These are phyloP conservation scores for Drosophila punjabiensis DNA, from an alignment of 1,140 invertebrate genomes.

Conservation along the genomic window DNA sequence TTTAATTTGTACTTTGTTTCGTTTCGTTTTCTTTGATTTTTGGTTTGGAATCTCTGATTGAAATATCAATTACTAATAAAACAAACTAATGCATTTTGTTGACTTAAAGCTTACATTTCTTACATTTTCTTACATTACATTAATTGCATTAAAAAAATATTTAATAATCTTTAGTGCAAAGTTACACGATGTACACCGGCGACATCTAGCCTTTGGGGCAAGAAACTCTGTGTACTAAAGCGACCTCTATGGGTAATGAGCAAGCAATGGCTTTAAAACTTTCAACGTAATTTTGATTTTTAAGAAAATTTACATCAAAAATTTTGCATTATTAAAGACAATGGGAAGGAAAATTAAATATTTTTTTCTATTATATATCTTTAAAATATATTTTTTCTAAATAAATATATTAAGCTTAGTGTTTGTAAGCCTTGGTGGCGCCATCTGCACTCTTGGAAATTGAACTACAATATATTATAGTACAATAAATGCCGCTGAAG, in stretches of 20 bases:
- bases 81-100: not conserved
- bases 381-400: too few species aligned
- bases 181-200: not conserved
- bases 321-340: not conserved
- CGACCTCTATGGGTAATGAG: not conserved
- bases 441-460: not conserved
- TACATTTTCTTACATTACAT: too few species aligned
- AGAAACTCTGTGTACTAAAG: not conserved
- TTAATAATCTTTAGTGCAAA: not conserved
- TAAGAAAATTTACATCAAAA: not conserved
- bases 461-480: not conserved
- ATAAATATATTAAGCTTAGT: too few species aligned
- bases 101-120: too few species aligned
- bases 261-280: not conserved
- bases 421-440: not conserved
- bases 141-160: too few species aligned
- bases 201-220: constrained; percentile 1
- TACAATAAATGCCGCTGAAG: not conserved
- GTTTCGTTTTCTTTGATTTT: constrained; percentile 25
- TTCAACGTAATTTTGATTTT: not conserved
- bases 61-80: not conserved
- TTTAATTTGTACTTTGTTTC: constrained; percentile 48
- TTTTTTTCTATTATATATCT: not conserved
- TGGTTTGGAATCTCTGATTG: not conserved
- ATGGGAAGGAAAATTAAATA: not conserved